Base-by-base conservation (phyloP, 1,140 invertebrate genomes). In the Eueides isabella region DNA sequence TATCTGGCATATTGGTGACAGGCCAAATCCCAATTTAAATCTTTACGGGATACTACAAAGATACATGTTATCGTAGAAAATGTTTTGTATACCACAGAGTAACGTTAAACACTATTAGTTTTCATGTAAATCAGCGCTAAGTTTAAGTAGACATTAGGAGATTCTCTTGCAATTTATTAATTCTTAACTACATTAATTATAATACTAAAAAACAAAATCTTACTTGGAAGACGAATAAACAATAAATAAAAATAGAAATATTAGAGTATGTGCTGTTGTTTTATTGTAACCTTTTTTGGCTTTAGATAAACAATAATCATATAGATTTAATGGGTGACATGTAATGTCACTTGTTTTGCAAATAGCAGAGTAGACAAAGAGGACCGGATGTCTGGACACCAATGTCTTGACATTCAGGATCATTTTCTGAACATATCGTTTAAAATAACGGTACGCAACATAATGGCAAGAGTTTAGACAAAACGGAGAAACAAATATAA, bases 201-300 rank as follows among this genome's bases (percentile, higher is more conserved):
- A 74, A 62, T 74, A 82, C 19, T 69, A 84, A 89, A 87, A 72
- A 80, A 82, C 78, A 83, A 86, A 86, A 88, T 75, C 84, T 90
- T 90, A 88, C 87, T 91, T 91, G 85, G 81, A 87, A 91, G 89
- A 89, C 86, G 80, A 91, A 90, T 91, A 89, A 90, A 92, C 90
- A 92, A 90, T 87, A 90, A 90, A 90, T 86, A 88, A 87, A 69
- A 89, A 91, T 92, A 92, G 90, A 89, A 88, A 86, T 88, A 90
- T 88, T 92, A 92, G 90, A 86, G 89, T 84, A 75, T 65, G 29
- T 61, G 4, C 69, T 71, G 79, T 85, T 85, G 88, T 92, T 91
- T 92, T 82, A 91, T 89, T 92, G 29, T 7, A 44, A 11, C 38
- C 68, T 68, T 61, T 19, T 44, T 55, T 55, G 48, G 23, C 23